Base-by-base conservation (phyloP, 2,113 vertebrate species). In the Halichoeres trimaculatus region DNA sequence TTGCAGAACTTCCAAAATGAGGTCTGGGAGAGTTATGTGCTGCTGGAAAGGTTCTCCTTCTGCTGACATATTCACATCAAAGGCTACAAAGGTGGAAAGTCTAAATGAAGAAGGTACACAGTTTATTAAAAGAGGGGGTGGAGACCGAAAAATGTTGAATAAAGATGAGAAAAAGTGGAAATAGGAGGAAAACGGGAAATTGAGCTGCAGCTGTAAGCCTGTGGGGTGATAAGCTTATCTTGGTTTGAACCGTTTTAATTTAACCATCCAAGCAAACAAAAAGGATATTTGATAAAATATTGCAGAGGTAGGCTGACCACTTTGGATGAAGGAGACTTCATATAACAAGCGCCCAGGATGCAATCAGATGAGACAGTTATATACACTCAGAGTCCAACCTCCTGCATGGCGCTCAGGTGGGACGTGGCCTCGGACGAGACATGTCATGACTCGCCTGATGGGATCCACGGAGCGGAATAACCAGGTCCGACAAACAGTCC, bases 381-480 rank as follows among this genome's bases (percentile, higher is more conserved):
- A 82, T 55, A 76, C 85, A 74, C 81, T 67, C 63, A 20, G 58
- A 76, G 73, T 76, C 79, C 71, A 77, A 69, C 78, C 84, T 73
- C 74, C 65, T 73, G 83, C 64, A 34, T 24, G 16, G 76, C 17
- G 76, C 79, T 82, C 89, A 86, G 85, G 76, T 86, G 88, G 88
- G 90, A 90, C 80, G 56, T 54, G 81, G 70, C 81, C 83, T 78
- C n/a, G 20, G 83, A 84, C 69, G 63, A 84, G 84, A 84, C 82
- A 63, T 86, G 88, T 90, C 86, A 85, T 40, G 57, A 77, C 77
- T 82, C 64, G 78, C 88, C 88, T 86, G 89, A 90, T 89, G 86
- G 88, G 79, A 88, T 85, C 80, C 83, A 68, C 38, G 2, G 81
- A 90, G 89, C 77, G 80, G 85, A 92, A 90, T 89, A 90, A 88